Percentiles rank a stretch among this genome's conserved stretches.
phyloP scores from a whole-genome alignment of 2,113 vertebrate genomes.

The Trematomus loennbergii region DNA sequence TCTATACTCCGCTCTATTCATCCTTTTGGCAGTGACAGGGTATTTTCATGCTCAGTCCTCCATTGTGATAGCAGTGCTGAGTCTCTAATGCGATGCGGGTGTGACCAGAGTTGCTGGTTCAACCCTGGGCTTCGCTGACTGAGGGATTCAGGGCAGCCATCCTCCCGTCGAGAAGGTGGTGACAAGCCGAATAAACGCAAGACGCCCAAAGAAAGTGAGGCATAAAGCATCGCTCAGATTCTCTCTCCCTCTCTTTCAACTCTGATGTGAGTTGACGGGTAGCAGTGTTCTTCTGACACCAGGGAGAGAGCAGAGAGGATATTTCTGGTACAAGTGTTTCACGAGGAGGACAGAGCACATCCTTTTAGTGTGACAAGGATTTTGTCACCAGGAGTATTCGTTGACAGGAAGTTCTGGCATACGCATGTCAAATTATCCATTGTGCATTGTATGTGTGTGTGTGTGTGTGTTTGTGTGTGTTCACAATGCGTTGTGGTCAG shows the following conservation, averaged over 20 bases:
- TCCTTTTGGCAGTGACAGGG: slow-evolving; percentile 20
- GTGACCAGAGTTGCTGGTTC: slow-evolving; percentile 24
- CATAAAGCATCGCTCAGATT: slow-evolving; percentile 47
- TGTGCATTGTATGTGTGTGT: slow-evolving; percentile 10
- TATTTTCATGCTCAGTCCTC: slow-evolving; percentile 35
- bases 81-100: slow-evolving; percentile 63
- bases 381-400: slow-evolving; percentile 24
- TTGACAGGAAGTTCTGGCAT: slow-evolving; percentile 6
- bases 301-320: slow-evolving; percentile 61
- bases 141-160: slow-evolving; percentile 56
- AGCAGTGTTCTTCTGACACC: slow-evolving; percentile 68
- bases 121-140: slow-evolving; percentile 50
- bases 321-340: slow-evolving; percentile 67
- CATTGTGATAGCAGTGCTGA: slow-evolving; percentile 48
- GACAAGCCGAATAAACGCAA: slow-evolving; percentile 61
- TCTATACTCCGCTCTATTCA: slow-evolving; percentile 2
- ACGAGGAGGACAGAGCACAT: slow-evolving; percentile 55
- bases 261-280: slow-evolving; percentile 69
- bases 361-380: slow-evolving; percentile 42
- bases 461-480: slow-evolving; percentile 18
- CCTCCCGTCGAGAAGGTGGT: slow-evolving; percentile 39
- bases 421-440: background rate
- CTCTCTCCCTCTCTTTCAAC: slow-evolving; percentile 40
- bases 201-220: slow-evolving; percentile 42
- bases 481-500: slow-evolving; percentile 51